Conservation (phyloP, 2,113 vertebrate species). For the Gobiocypris rarus region DNA sequence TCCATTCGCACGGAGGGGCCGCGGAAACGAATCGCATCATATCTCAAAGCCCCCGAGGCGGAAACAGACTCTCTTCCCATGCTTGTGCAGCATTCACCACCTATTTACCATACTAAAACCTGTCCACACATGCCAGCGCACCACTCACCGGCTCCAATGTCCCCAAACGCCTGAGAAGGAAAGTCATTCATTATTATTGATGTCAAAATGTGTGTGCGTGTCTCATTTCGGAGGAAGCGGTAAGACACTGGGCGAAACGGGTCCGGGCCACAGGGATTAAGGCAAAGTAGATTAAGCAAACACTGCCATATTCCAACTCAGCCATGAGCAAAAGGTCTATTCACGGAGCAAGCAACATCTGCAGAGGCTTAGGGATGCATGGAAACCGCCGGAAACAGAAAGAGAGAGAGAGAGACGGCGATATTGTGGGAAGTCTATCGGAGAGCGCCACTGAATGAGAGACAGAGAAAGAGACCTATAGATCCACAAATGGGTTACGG, state of each 20-base stretch:
- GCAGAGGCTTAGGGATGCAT: constrained; percentile 55
- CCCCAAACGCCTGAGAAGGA: constrained; percentile 43
- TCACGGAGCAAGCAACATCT: constrained; percentile 56
- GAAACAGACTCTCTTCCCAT: constrained; percentile 50
- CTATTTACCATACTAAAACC: constrained; percentile 54
- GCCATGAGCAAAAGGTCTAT: constrained; percentile 49
- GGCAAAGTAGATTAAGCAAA: constrained; percentile 59
- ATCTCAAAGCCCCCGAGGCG: constrained; percentile 54
- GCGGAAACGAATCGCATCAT: constrained; percentile 57
- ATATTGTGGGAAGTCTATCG: constrained; percentile 1
- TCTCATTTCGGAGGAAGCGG: constrained; percentile 39
- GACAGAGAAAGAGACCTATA: background rate
- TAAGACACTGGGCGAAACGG: constrained; percentile 47
- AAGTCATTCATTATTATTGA: constrained; percentile 57
- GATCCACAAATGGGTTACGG: constrained; percentile 14
- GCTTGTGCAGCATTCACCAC: constrained; percentile 51
- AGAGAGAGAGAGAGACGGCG: background rate
- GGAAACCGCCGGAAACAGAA: constrained; percentile 49
- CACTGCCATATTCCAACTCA: constrained; percentile 52
- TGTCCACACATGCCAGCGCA: constrained; percentile 49
- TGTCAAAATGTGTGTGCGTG: constrained; percentile 43
- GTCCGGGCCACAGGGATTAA: constrained; percentile 58
- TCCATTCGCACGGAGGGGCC: constrained; percentile 52
- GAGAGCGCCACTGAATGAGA: constrained; percentile 3
- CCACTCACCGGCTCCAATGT: constrained; percentile 30